phyloP scores from a whole-genome alignment of 1,140 invertebrate species.

The Rhyzopertha dominica region DNA sequence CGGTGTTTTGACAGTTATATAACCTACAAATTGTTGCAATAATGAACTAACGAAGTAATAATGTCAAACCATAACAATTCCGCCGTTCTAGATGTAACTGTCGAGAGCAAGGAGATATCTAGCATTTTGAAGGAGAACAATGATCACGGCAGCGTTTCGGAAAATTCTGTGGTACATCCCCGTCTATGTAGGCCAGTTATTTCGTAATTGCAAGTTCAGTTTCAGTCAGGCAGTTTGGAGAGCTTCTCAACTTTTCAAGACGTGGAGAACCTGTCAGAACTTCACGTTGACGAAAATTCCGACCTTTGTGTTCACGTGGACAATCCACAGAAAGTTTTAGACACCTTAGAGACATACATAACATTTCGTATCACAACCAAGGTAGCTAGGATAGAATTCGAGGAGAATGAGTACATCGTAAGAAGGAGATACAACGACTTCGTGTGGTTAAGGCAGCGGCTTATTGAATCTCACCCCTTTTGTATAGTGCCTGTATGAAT shows the following conservation, averaged over 20 bases:
- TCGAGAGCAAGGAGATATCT: constrained; percentile 38
- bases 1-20: no score
- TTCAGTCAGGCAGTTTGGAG: constrained; percentile 57
- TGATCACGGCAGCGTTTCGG: constrained; percentile 33
- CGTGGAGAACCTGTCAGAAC: constrained; percentile 52
- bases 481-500: constrained; percentile 62
- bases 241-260: constrained; percentile 59
- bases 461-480: constrained; percentile 61
- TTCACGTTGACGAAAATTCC: constrained; percentile 50
- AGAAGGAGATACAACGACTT: constrained; percentile 73
- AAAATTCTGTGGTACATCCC: constrained; percentile 29
- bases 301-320: constrained; percentile 68
- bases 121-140: constrained; percentile 33
- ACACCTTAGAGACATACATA: constrained; percentile 70
- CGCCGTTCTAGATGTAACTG: constrained; percentile 41
- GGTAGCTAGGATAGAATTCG: constrained; percentile 62
- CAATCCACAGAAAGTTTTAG: constrained; percentile 73
- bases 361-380: constrained; percentile 66
- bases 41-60: no score
- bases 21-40: no score
- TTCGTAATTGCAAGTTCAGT: constrained; percentile 28
- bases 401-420: constrained; percentile 63
- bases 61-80: constrained; percentile 32
- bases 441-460: constrained; percentile 63
- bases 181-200: constrained; percentile 12